phyloP scores from a whole-genome alignment of 1,140 invertebrate species.

The Chionoecetes opilio region DNA sequence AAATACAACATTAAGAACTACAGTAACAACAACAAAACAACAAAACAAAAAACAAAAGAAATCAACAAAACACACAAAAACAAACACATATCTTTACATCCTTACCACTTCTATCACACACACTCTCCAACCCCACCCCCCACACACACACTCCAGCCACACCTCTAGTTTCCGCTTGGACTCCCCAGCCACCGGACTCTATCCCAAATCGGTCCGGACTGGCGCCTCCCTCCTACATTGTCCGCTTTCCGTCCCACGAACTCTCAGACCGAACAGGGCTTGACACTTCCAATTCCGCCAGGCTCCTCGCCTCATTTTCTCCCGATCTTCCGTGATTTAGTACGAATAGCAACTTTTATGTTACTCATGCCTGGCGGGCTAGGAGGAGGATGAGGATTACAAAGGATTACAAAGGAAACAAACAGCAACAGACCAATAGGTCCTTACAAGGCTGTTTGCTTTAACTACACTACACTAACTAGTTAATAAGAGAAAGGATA shows the following conservation, averaged over 20 bases:
- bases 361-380: not conserved
- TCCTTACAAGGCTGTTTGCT: too few relatives aligned
- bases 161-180: not conserved
- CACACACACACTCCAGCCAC: too few relatives aligned
- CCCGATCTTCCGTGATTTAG: slow-evolving; percentile 5
- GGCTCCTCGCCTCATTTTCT: not conserved
- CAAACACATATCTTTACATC: too few relatives aligned
- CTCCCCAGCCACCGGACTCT: not conserved
- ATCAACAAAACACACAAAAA: not conserved
- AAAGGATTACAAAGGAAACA: too few relatives aligned
- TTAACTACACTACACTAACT: too few relatives aligned
- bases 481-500: too few relatives aligned
- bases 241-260: slow-evolving; percentile 2
- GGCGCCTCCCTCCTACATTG: slow-evolving; percentile 5
- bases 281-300: slow-evolving; percentile 1
- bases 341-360: not conserved
- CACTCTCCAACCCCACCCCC: too few relatives aligned
- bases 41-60: too few relatives aligned
- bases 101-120: too few relatives aligned
- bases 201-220: slow-evolving; percentile 12
- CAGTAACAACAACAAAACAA: too few relatives aligned
- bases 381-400: not conserved
- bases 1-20: too few relatives aligned
- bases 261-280: not conserved
- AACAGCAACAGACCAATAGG: too few relatives aligned